A percentile compares a stretch with the other conserved stretches of the same genome.
phyloP scores from a whole-genome alignment of 2,113 vertebrate genomes.

The Eclectus roratus region DNA sequence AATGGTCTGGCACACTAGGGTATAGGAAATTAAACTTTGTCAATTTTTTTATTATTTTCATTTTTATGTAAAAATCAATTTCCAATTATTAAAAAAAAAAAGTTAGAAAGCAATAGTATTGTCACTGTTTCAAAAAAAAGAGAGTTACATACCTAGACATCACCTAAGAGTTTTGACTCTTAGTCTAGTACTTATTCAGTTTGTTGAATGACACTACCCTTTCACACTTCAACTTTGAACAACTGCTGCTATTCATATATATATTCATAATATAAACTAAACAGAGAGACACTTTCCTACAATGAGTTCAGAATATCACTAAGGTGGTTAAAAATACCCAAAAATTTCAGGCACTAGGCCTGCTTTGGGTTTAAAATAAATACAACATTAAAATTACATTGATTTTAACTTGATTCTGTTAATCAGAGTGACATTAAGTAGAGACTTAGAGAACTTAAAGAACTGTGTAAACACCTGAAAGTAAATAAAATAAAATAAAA shows the following conservation, averaged over 20 bases:
- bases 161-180: neutral
- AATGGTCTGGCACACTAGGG: neutral
- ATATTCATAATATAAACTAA: neutral
- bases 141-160: neutral
- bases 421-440: neutral
- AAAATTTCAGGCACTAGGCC: neutral
- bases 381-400: neutral
- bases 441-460: neutral
- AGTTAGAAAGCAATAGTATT: neutral
- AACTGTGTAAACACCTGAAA: neutral
- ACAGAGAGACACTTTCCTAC: neutral
- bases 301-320: neutral
- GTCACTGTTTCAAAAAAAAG: neutral
- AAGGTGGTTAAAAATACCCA: neutral
- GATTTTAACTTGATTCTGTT: neutral
- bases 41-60: neutral
- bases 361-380: neutral
- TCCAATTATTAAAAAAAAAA: neutral
- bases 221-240: neutral
- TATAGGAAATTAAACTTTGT: accelerated
- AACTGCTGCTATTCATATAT: neutral
- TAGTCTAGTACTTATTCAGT: neutral
- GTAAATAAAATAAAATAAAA: neutral
- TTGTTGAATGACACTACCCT: neutral
- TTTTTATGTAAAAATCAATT: neutral